Conservation (phyloP, 2,888 invertebrate genomes). For the Eristalinus aeneus region DNA sequence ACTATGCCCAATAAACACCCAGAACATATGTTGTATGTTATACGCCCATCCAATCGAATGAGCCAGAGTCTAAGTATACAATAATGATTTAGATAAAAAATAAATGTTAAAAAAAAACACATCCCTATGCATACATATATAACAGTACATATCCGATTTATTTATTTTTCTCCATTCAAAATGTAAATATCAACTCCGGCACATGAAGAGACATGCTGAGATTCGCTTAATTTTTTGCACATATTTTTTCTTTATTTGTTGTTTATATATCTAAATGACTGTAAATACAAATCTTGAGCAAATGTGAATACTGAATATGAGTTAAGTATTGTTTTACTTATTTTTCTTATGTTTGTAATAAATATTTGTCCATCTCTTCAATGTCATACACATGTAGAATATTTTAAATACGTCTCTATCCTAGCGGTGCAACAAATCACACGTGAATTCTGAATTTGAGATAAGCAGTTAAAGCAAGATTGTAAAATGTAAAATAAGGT, state of each 20-base stretch:
- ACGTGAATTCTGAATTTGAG: background rate
- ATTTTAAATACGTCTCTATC: background rate
- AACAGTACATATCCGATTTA: background rate
- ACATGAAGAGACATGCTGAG: conserved; percentile 6
- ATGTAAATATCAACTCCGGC: conserved; percentile 49
- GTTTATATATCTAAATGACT: background rate
- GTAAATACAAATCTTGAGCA: conserved; percentile 44
- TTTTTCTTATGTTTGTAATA: background rate
- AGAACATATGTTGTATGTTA: too few relatives aligned
- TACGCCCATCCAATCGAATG: too few relatives aligned
- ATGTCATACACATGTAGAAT: background rate
- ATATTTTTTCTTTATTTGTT: background rate
- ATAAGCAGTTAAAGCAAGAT: background rate
- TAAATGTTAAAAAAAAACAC: background rate
- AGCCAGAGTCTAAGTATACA: too few relatives aligned
- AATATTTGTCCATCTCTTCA: background rate
- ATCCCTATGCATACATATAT: background rate
- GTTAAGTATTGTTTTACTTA: background rate
- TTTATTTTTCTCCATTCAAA: conserved; percentile 36
- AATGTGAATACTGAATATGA: conserved; percentile 29
- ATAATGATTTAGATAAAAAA: background rate
- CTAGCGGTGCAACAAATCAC: background rate
- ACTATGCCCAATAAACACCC: too few relatives aligned
- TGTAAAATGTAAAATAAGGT: too few relatives aligned
- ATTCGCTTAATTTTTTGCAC: conserved; percentile 12